These are phyloP conservation scores for Scleropages formosus DNA, from an alignment of 2,797 vertebrate species.

Conservation along the genomic window DNA sequence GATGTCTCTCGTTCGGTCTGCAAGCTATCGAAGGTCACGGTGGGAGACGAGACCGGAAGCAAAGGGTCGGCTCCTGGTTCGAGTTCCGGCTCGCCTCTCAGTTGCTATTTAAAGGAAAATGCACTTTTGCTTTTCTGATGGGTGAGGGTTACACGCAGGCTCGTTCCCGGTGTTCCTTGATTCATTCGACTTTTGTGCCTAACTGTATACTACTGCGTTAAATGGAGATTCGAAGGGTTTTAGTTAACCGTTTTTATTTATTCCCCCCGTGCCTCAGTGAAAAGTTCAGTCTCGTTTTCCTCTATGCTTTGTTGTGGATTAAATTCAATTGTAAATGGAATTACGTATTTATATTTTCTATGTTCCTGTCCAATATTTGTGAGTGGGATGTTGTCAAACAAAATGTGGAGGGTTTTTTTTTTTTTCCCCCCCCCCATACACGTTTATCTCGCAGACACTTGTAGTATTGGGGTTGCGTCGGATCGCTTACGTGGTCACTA, in stretches of 20 bases:
- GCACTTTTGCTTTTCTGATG: slow-evolving; percentile 46
- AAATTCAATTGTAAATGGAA: slow-evolving; percentile 48
- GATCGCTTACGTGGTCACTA: neutral
- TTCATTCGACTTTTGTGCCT: slow-evolving; percentile 51
- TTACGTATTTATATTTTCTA: slow-evolving; percentile 62
- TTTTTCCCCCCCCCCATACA: no score
- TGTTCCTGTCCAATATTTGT: slow-evolving; percentile 51
- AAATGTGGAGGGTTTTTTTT: slow-evolving; percentile 12
- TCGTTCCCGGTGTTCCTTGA: slow-evolving; percentile 40
- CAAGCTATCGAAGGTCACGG: neutral
- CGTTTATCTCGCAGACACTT: neutral
- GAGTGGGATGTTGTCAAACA: slow-evolving; percentile 3
- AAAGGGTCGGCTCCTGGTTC: no score
- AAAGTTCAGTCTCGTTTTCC: slow-evolving; percentile 14
- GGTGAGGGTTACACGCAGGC: slow-evolving; percentile 42
- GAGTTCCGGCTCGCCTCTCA: neutral
- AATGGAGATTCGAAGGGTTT: slow-evolving; percentile 13
- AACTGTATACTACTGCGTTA: slow-evolving; percentile 69
- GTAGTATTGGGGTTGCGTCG: slow-evolving; percentile 7
- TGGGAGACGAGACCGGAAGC: neutral
- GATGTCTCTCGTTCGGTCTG: slow-evolving; percentile 1
- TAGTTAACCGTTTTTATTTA: slow-evolving; percentile 45
- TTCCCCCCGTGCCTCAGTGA: slow-evolving; percentile 43
- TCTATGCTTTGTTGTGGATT: slow-evolving; percentile 18
- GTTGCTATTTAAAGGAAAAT: slow-evolving; percentile 31